Percentiles rank a stretch among this genome's conserved stretches.
phyloP scores from a whole-genome alignment of 1,140 invertebrate genomes.

The Formica exsecta region DNA sequence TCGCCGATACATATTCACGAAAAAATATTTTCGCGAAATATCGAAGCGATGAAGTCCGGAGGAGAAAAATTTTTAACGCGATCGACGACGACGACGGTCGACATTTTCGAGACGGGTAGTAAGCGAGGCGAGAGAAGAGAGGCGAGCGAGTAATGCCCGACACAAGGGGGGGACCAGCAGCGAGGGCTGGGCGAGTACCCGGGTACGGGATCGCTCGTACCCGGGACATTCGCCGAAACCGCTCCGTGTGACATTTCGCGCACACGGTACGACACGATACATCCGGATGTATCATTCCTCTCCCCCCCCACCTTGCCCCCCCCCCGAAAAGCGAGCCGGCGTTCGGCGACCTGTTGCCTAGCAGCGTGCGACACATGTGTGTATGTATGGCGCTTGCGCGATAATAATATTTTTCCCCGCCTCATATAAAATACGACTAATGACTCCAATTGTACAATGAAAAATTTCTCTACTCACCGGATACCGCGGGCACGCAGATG shows the following conservation, averaged over 20 bases:
- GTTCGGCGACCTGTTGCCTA: conserved; percentile 83
- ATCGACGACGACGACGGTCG: conserved; percentile 46
- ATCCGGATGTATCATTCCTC: too few species aligned
- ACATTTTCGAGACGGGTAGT: conserved; percentile 80
- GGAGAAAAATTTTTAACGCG: neutral
- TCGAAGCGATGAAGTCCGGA: too few species aligned
- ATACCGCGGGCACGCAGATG: conserved; percentile 70
- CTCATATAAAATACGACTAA: neutral
- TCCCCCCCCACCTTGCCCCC: too few species aligned
- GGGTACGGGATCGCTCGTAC: neutral
- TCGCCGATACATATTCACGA: neutral
- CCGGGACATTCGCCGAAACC: neutral
- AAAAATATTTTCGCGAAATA: neutral
- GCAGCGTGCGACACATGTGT: conserved; percentile 66
- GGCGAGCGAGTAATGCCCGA: conserved; percentile 74
- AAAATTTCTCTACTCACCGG: conserved; percentile 75
- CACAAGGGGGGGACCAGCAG: conserved; percentile 39
- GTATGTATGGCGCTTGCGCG: conserved; percentile 29
- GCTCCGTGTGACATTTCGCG: neutral
- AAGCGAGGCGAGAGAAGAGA: conserved; percentile 42
- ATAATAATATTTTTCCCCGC: too few species aligned
- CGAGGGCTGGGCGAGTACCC: too few species aligned
- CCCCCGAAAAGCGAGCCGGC: conserved; percentile 77
- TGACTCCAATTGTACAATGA: too few species aligned
- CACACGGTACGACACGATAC: too few species aligned